Percentiles rank a stretch among this genome's conserved stretches.
phyloP scores from a whole-genome alignment of 2,888 invertebrate species.

The Diaprepes abbreviatus region DNA sequence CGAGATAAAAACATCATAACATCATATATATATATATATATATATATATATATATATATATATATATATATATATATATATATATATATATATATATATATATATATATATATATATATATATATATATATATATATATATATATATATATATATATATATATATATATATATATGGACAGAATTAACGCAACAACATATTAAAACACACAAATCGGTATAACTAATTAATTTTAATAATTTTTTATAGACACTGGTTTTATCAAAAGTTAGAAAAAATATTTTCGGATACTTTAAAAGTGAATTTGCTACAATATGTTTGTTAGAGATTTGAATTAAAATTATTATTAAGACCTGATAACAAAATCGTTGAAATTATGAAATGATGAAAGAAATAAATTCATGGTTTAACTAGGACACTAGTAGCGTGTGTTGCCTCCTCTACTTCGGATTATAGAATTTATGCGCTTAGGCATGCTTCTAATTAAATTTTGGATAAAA shows the following conservation, averaged over 20 bases:
- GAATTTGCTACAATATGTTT: constrained; percentile 8
- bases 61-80: no score
- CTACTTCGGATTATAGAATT: neutral
- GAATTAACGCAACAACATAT: neutral
- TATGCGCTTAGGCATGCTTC: constrained; percentile 8
- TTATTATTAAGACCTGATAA: constrained; percentile 6
- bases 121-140: no score
- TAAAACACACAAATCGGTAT: neutral
- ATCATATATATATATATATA: no score
- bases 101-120: no score
- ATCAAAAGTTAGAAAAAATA: constrained; percentile 7
- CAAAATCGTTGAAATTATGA: constrained; percentile 9
- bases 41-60: no score
- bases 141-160: no score
- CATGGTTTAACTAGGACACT: neutral
- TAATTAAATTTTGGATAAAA: constrained; percentile 4
- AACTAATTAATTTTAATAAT: neutral
- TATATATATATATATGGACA: neutral
- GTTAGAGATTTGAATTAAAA: constrained; percentile 11
- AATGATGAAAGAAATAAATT: constrained; percentile 2
- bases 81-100: no score
- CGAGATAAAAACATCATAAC: no score
- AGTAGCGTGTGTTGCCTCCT: neutral
- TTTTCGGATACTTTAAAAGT: constrained; percentile 1
- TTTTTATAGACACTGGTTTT: constrained; percentile 11